Base-by-base conservation (phyloP, 2,113 vertebrate genomes). In the Clarias gariepinus region DNA sequence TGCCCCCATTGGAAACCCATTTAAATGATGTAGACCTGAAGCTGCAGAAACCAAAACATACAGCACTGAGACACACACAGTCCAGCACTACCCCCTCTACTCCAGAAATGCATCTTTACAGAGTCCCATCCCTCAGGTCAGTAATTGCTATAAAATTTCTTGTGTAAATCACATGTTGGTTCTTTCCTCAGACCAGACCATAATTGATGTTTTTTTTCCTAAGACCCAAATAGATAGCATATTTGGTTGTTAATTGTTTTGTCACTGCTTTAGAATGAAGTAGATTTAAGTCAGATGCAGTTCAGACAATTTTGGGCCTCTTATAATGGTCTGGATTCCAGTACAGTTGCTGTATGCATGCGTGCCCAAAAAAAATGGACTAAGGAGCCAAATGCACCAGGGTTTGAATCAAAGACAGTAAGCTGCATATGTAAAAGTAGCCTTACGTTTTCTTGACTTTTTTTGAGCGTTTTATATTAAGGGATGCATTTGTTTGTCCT, bases 41-140 rank as follows among this genome's bases (percentile, higher is more conserved):
- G 76, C 92, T 90, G 21, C 85, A 89, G 1, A 74, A 93, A 47
- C 90, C 93, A 1, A 94, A 94, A 25, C 71, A 92, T n/a, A 81
- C 93, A 47, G 92, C 85, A 0, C 90, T 94, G 77, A 92, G 93
- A 86, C 88, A 90, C 86, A 85, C 91, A 60, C 94, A 94, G 87
- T 95, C 95, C 5, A 94, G 79, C 88, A 96, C 96, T 55, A 94
- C 93, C 3, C 96, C 96, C 0, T 94, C 96, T 33, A 96, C 96
- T 4, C 96, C 96, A 0, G 96, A 96, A 89, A 92, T 96, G 90
- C 95, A 93, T 18, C 91, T 95, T 9, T 95, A 95, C 83, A 91
- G 95, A 41, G 94, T 95, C 7, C 94, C 93, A 11, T 95, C 95
- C 0, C 95, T 96, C 88, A 95, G 96, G 96, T 97, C 91, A 28